These are phyloP conservation scores for Spongia lamella DNA, from an alignment of 37 sponge, comb jelly and placozoan species.

Conservation along the genomic window DNA sequence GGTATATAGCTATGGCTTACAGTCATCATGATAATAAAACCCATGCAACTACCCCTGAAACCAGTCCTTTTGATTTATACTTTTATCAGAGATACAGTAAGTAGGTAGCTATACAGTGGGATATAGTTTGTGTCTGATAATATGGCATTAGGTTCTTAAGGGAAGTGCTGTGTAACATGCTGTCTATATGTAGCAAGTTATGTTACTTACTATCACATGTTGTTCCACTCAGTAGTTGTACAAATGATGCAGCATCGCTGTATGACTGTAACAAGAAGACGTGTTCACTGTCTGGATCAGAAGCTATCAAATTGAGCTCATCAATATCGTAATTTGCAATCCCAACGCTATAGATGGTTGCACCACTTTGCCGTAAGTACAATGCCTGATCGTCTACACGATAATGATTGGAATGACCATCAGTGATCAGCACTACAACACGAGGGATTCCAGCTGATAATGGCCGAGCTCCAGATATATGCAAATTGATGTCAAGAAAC, in stretches of 20 bases:
- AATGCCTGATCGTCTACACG: conserved; percentile 27
- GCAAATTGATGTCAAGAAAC: conserved; percentile 16
- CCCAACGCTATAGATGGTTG: conserved; percentile 48
- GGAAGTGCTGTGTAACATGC: no score
- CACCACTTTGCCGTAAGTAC: conserved; percentile 53
- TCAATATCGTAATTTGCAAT: conserved; percentile 47
- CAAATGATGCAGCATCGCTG: conserved; percentile 69
- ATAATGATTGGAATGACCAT: conserved; percentile 76
- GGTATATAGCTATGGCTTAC: no score
- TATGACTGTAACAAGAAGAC: conserved; percentile 64
- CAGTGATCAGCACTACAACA: conserved; percentile 82
- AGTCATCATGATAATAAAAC: no score
- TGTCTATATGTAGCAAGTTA: no score
- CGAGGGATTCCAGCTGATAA: conserved; percentile 66
- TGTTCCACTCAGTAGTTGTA: conserved; percentile 65
- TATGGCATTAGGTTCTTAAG: no score
- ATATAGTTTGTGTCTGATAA: no score
- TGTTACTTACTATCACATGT: conserved; percentile 86
- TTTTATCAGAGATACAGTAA: no score
- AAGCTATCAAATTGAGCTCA: conserved; percentile 66
- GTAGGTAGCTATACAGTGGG: no score
- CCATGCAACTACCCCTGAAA: no score
- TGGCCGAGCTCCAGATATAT: conserved; percentile 70
- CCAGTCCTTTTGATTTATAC: no score
- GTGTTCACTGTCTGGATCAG: conserved; percentile 66